These are phyloP conservation scores for Rambutsinella grinnellia DNA, from an alignment of 2,888 invertebrate genomes.

Conservation along the genomic window DNA sequence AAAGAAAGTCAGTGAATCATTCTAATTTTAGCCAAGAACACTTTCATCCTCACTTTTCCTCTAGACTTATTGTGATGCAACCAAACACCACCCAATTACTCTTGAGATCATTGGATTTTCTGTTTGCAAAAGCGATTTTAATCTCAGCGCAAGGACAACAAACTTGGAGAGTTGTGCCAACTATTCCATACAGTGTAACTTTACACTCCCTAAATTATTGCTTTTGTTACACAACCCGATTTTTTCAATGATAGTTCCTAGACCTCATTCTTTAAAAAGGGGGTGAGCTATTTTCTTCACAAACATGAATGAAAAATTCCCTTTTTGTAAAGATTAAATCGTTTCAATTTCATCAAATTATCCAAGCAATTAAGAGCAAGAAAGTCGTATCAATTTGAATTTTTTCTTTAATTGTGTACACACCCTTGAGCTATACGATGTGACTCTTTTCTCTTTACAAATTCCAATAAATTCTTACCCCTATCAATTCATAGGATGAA, in stretches of 20 bases:
- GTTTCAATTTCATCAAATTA: too few species aligned
- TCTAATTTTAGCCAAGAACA: slow-evolving; percentile 42
- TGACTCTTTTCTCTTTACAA: too few species aligned
- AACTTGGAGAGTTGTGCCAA: slow-evolving; percentile 14
- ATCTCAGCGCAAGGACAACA: slow-evolving; percentile 32
- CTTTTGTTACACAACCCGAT: slow-evolving; percentile 14
- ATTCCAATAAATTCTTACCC: too few species aligned
- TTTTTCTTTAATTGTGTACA: too few species aligned
- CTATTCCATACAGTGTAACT: slow-evolving; percentile 27
- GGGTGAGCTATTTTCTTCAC: too few species aligned
- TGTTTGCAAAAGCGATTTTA: too few species aligned
- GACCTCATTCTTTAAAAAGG: slow-evolving; percentile 44
- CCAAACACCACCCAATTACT: not conserved
- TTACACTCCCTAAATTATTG: slow-evolving; percentile 16
- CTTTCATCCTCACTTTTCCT: slow-evolving; percentile 38
- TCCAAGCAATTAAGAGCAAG: too few species aligned
- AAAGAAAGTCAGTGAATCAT: not conserved
- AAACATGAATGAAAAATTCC: too few species aligned
- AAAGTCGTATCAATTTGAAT: too few species aligned
- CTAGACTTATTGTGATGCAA: slow-evolving; percentile 16
- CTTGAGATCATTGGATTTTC: not conserved
- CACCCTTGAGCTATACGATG: too few species aligned
- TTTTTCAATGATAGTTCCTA: slow-evolving; percentile 39
- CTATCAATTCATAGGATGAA: too few species aligned
- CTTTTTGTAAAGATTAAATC: too few species aligned